Evolutionary conservation across 1,140 invertebrate genomes (phyloP).

Genomic region (Oedothorax gibbosus): DNA sequence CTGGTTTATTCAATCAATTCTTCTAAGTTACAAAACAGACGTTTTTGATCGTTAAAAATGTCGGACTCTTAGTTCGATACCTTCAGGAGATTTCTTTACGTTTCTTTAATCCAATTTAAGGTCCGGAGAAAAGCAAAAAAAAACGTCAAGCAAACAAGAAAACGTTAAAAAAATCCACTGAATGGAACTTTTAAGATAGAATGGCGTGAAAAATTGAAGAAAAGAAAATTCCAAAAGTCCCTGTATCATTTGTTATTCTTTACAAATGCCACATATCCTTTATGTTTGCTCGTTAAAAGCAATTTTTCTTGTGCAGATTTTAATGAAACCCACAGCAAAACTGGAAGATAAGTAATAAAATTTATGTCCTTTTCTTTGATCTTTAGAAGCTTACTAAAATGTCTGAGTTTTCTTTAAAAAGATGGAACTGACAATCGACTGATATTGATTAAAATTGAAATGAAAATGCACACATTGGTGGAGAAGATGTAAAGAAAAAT

Average conservation of each 20-base stretch:
- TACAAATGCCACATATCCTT: conserved; percentile 24
- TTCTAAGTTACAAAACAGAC: conserved; percentile 40
- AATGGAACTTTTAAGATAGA: neutral
- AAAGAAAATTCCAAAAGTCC: conserved; percentile 17
- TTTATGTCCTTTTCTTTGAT: no score
- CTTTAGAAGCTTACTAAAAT: no score
- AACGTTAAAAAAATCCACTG: neutral
- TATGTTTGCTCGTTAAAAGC: conserved; percentile 13
- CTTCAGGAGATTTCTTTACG: conserved; percentile 11
- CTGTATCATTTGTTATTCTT: conserved; percentile 21
- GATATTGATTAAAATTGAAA: no score
- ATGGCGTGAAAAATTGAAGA: conserved; percentile 36
- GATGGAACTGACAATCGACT: no score
- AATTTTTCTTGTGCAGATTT: conserved; percentile 17
- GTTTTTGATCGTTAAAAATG: conserved; percentile 29
- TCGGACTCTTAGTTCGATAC: neutral
- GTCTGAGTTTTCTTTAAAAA: no score
- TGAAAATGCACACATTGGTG: no score
- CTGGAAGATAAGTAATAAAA: no score
- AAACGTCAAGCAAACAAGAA: neutral
- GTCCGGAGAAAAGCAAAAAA: conserved; percentile 10
- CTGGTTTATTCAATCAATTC: neutral
- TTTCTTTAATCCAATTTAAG: conserved; percentile 45
- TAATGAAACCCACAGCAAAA: conserved; percentile 20
- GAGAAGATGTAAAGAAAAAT: no score